Evolutionary conservation across 1,140 invertebrate species (phyloP).

Genomic region (Drosophila bipectinata): DNA sequence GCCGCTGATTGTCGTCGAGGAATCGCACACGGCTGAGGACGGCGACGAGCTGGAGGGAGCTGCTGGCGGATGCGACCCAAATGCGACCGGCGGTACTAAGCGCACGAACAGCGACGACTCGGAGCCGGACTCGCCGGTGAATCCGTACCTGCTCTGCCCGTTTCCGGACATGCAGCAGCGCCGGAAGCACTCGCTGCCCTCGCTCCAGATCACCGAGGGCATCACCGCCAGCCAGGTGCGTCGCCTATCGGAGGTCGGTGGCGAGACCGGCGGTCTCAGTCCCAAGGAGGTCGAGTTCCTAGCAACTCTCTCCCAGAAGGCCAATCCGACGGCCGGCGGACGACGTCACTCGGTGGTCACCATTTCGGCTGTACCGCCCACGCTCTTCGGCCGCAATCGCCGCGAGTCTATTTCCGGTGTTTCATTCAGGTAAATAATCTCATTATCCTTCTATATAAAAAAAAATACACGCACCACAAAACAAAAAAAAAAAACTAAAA

Average conservation of each 20-base stretch:
- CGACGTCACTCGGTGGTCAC: constrained; percentile 92
- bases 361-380: constrained; percentile 90
- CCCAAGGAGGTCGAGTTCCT: constrained; percentile 91
- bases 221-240: constrained; percentile 93
- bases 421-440: constrained; percentile 77
- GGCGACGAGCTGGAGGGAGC: constrained; percentile 85
- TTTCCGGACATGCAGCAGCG: constrained; percentile 88
- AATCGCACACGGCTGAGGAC: constrained; percentile 88
- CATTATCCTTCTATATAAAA: background rate
- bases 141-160: constrained; percentile 91
- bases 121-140: constrained; percentile 90
- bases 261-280: constrained; percentile 87
- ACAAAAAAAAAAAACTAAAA: too few relatives aligned
- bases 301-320: constrained; percentile 85
- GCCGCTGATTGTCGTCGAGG: constrained; percentile 92
- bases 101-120: constrained; percentile 82
- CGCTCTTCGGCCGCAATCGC: constrained; percentile 90
- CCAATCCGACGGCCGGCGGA: constrained; percentile 87
- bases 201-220: constrained; percentile 91
- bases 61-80: constrained; percentile 58
- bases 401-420: constrained; percentile 92
- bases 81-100: constrained; percentile 24
- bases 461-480: too few relatives aligned
- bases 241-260: constrained; percentile 90
- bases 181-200: constrained; percentile 92